Evolutionary conservation across 2,888 invertebrate genomes (phyloP).

Genomic region (Stenoptilia bipunctidactyla): DNA sequence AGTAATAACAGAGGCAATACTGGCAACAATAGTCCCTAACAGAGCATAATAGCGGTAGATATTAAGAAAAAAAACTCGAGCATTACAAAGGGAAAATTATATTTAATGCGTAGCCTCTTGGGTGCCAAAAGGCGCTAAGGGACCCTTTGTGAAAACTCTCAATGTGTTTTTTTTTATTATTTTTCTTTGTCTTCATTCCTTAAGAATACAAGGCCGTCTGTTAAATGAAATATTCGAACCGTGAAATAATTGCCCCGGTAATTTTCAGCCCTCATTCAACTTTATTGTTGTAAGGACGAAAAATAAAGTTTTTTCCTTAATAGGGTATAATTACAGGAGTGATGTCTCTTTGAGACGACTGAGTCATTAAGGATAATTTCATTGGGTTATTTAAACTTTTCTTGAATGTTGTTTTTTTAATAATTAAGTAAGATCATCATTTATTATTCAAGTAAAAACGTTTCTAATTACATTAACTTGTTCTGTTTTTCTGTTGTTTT

Average conservation of each 20-base stretch:
- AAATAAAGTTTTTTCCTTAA: constrained; percentile 24
- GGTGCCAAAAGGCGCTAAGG: constrained; percentile 38
- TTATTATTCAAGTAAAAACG: too few species aligned
- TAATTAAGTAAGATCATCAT: too few species aligned
- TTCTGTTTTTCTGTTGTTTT: too few species aligned
- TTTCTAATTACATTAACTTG: too few species aligned
- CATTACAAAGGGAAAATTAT: constrained; percentile 34
- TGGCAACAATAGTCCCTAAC: background rate
- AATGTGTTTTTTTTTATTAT: constrained; percentile 45
- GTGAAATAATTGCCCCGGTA: constrained; percentile 51
- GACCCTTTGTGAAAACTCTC: constrained; percentile 40
- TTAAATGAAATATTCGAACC: constrained; percentile 50
- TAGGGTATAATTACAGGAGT: constrained; percentile 28
- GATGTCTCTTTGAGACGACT: constrained; percentile 20
- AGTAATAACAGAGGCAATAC: background rate
- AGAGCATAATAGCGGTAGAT: background rate
- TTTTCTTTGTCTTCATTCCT: constrained; percentile 45
- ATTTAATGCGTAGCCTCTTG: constrained; percentile 37
- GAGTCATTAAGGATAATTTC: too few species aligned
- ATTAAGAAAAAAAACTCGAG: constrained; percentile 6
- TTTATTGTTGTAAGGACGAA: constrained; percentile 31
- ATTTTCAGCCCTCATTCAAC: constrained; percentile 45
- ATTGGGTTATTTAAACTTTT: too few species aligned
- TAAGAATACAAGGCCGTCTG: constrained; percentile 29
- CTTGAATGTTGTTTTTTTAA: too few species aligned